These are phyloP conservation scores for Triops longicaudatus DNA, from an alignment of 1,140 invertebrate species.

Conservation along the genomic window DNA sequence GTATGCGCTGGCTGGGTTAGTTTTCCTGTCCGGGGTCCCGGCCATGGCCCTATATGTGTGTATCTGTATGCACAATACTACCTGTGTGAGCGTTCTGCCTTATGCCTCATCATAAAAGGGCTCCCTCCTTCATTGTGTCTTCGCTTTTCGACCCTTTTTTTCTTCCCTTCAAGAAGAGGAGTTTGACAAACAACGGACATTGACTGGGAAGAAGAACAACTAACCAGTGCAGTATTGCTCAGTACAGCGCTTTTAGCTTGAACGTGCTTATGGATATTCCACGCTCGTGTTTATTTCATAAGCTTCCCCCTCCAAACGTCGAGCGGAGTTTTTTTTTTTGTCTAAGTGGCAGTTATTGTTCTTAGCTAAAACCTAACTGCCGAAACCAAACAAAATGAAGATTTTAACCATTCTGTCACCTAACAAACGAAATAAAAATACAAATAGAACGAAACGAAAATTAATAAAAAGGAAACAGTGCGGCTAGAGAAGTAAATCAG, in stretches of 20 bases:
- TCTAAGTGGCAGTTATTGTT: too few relatives aligned
- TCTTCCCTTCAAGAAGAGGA: not conserved
- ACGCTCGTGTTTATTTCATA: not conserved
- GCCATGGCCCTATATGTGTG: not conserved
- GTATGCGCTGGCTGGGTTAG: not conserved
- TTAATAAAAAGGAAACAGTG: too few relatives aligned
- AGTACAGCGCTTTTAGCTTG: slow-evolving; percentile 7
- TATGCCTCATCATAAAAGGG: slow-evolving; percentile 2
- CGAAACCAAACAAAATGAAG: too few relatives aligned
- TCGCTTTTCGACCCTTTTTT: not conserved
- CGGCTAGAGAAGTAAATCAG: too few relatives aligned
- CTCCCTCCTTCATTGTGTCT: not conserved
- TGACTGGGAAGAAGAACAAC: not conserved
- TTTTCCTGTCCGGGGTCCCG: not conserved
- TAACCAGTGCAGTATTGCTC: not conserved
- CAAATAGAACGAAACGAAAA: too few relatives aligned
- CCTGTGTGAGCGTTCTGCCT: slow-evolving; percentile 6
- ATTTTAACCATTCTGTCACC: too few relatives aligned
- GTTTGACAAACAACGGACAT: slow-evolving; percentile 7
- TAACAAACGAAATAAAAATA: too few relatives aligned
- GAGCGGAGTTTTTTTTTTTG: not conserved
- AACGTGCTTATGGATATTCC: slow-evolving; percentile 7
- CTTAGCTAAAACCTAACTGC: too few relatives aligned
- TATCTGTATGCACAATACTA: not conserved
- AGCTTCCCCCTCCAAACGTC: not conserved